phyloP scores from a whole-genome alignment of 1,140 invertebrate species.

The Tetragonula clypearis region DNA sequence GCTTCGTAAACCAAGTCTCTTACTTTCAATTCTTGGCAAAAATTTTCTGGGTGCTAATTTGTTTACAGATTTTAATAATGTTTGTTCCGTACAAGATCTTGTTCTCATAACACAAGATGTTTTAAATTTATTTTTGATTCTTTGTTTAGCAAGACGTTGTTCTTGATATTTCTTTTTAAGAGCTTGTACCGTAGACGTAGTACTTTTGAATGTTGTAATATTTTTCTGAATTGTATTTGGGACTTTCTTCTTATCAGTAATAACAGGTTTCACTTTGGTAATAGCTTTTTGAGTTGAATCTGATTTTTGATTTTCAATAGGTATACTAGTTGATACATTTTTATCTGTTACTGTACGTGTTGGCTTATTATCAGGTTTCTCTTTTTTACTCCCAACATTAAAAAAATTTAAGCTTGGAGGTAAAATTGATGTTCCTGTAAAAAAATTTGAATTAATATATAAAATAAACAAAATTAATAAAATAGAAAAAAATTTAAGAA shows the following conservation, averaged over 20 bases:
- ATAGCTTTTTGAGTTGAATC: constrained; percentile 57
- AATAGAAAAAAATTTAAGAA: constrained; percentile 69
- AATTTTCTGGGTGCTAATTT: constrained; percentile 72
- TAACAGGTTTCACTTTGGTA: constrained; percentile 66
- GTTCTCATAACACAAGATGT: constrained; percentile 76
- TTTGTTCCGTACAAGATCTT: constrained; percentile 71
- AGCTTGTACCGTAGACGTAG: constrained; percentile 83
- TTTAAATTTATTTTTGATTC: constrained; percentile 77
- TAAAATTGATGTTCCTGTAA: constrained; percentile 86
- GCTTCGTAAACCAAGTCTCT: constrained; percentile 76
- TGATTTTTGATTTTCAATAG: constrained; percentile 56
- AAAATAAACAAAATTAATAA: background rate
- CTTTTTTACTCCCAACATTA: constrained; percentile 82
- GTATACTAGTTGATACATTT: constrained; percentile 52
- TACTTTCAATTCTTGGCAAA: constrained; percentile 69
- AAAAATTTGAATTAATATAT: constrained; percentile 34
- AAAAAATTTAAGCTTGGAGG: constrained; percentile 90
- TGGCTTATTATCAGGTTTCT: constrained; percentile 71
- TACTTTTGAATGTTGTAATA: constrained; percentile 73
- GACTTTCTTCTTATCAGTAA: constrained; percentile 66
- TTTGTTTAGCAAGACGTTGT: constrained; percentile 84
- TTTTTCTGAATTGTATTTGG: constrained; percentile 60
- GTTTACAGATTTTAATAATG: constrained; percentile 63
- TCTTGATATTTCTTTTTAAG: constrained; percentile 86
- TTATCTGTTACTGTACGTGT: constrained; percentile 46